These are phyloP conservation scores for Pseudococcus viburni DNA, from an alignment of 2,888 invertebrate species.

Conservation along the genomic window DNA sequence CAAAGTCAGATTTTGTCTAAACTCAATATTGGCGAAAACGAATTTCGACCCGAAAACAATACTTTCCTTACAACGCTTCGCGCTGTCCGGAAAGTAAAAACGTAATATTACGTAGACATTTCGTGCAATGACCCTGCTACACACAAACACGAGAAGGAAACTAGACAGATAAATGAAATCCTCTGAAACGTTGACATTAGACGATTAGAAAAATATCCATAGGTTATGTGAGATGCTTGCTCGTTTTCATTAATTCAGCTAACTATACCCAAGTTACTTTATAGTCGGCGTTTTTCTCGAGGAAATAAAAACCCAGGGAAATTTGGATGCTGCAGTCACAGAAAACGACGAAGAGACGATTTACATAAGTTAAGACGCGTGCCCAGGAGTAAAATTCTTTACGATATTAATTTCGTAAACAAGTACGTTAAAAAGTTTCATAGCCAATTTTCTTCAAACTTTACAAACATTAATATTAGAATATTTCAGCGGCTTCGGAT, in stretches of 20 bases:
- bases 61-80: too few relatives aligned
- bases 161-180: not conserved
- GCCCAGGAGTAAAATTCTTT: not conserved
- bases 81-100: too few relatives aligned
- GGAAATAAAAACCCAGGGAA: not conserved
- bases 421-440: conserved; percentile 30
- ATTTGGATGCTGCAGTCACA: not conserved
- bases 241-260: not conserved
- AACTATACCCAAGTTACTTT: not conserved
- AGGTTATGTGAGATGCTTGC: not conserved
- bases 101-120: not conserved
- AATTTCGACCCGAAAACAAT: too few relatives aligned
- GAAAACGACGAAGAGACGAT: conserved; percentile 1
- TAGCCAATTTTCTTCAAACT: conserved; percentile 34
- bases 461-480: conserved; percentile 44
- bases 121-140: not conserved
- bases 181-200: not conserved
- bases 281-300: not conserved
- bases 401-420: conserved; percentile 21
- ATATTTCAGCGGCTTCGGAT: conserved; percentile 1
- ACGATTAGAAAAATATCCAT: not conserved
- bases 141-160: not conserved
- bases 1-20: too few relatives aligned
- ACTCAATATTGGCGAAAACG: too few relatives aligned
- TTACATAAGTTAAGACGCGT: conserved; percentile 1